These are phyloP conservation scores for Polydrusus tereticollis DNA, from an alignment of 2,888 invertebrate genomes.

Conservation along the genomic window DNA sequence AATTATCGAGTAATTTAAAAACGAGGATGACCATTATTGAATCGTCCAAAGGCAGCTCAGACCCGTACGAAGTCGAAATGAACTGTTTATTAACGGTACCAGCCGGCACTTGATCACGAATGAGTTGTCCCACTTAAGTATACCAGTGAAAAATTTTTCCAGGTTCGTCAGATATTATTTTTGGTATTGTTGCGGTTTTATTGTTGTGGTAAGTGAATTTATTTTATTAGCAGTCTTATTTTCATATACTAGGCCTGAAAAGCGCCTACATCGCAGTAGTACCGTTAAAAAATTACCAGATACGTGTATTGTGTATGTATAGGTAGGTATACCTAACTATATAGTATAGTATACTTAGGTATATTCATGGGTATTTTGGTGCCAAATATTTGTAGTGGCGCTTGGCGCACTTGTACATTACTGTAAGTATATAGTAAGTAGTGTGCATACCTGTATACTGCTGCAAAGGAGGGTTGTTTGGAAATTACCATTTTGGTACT, in stretches of 20 bases:
- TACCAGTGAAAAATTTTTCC: not conserved
- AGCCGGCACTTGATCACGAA: not conserved
- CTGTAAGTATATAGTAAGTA: too few species aligned
- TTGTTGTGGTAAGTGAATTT: not conserved
- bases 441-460: too few species aligned
- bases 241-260: not conserved
- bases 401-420: too few species aligned
- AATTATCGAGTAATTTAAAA: slow-evolving; percentile 4
- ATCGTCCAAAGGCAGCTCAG: slow-evolving; percentile 14
- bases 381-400: too few species aligned
- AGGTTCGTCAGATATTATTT: not conserved
- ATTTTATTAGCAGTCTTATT: not conserved
- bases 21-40: not conserved
- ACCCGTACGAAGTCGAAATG: slow-evolving; percentile 28
- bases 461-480: too few species aligned
- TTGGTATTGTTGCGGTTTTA: not conserved
- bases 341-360: too few species aligned
- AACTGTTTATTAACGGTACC: slow-evolving; percentile 45
- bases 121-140: slow-evolving; percentile 1
- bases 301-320: too few species aligned
- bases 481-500: too few species aligned
- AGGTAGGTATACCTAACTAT: too few species aligned
- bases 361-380: too few species aligned
- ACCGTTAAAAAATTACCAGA: too few species aligned
- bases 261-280: too few species aligned